Conservation (phyloP, 2,797 vertebrate genomes). For the Knipowitschia caucasica region DNA sequence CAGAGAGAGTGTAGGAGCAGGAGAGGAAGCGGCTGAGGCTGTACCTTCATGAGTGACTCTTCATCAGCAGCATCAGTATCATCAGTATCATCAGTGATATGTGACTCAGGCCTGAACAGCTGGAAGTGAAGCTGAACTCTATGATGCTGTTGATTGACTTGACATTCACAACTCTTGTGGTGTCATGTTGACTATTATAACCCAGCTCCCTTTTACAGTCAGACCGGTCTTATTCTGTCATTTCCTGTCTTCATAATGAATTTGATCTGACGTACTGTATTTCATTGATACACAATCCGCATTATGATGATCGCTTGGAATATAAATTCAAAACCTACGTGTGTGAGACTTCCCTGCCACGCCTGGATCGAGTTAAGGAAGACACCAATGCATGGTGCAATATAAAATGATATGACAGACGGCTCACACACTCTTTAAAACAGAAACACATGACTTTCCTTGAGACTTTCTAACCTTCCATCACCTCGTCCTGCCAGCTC, state of each 20-base stretch:
- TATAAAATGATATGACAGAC: constrained; percentile 8
- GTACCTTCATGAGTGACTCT: constrained; percentile 31
- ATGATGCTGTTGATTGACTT: constrained; percentile 21
- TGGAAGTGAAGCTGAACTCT: constrained; percentile 12
- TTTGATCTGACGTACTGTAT: background rate
- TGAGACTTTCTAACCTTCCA: constrained; percentile 3
- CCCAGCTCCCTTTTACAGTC: constrained; percentile 18
- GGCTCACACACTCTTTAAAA: background rate
- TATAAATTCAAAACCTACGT: background rate
- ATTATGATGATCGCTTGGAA: background rate
- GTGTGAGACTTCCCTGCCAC: constrained; percentile 6
- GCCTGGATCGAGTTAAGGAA: background rate
- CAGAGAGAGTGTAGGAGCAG: constrained; percentile 33
- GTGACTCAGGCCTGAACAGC: constrained; percentile 13
- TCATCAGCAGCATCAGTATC: constrained; percentile 4
- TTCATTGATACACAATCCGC: constrained; percentile 11
- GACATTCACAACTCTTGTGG: constrained; percentile 17
- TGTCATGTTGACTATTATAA: constrained; percentile 14
- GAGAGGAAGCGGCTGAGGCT: constrained; percentile 42
- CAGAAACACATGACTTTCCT: constrained; percentile 2
- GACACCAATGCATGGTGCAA: constrained; percentile 2
- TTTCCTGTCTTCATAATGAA: constrained; percentile 8
- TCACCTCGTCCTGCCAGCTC: background rate
- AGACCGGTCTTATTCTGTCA: constrained; percentile 5
- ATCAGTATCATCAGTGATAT: constrained; percentile 4